Percentiles rank a stretch among this genome's conserved stretches.
These are phyloP conservation scores for Capromys pilorides DNA, from an alignment of 2,797 vertebrate genomes.

Conservation along the genomic window DNA sequence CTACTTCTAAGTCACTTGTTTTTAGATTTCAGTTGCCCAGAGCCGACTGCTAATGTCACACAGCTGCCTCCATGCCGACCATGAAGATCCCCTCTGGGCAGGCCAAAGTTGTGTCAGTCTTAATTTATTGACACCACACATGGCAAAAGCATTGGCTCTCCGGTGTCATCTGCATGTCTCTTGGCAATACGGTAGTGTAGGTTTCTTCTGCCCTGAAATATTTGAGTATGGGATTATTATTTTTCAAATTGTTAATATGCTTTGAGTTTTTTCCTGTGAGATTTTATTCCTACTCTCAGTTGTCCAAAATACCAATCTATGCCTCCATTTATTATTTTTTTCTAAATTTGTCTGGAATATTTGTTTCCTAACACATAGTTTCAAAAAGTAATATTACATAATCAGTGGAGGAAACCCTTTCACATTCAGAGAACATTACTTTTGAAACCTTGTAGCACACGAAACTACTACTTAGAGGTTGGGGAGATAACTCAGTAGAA, in stretches of 20 bases:
- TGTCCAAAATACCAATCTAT: constrained; percentile 36
- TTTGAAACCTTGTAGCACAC: neutral
- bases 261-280: constrained; percentile 58
- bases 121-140: constrained; percentile 73
- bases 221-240: constrained; percentile 66
- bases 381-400: constrained; percentile 37
- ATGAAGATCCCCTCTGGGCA: constrained; percentile 33
- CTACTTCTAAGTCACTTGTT: constrained; percentile 18
- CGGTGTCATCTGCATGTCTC: constrained; percentile 71
- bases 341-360: neutral
- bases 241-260: constrained; percentile 75
- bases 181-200: constrained; percentile 56
- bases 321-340: neutral
- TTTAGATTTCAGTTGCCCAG: constrained; percentile 48
- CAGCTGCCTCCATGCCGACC: constrained; percentile 29
- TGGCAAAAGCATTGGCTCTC: constrained; percentile 76
- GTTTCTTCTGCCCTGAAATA: constrained; percentile 72
- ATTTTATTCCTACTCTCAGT: constrained; percentile 57
- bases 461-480: no score
- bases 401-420: neutral
- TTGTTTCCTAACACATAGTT: constrained; percentile 51
- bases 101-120: constrained; percentile 68
- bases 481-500: no score
- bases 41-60: constrained; percentile 5
- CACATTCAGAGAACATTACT: constrained; percentile 31